Evolutionary conservation across 2,888 invertebrate species (phyloP).

Genomic region (Ctenicera cuprea): DNA sequence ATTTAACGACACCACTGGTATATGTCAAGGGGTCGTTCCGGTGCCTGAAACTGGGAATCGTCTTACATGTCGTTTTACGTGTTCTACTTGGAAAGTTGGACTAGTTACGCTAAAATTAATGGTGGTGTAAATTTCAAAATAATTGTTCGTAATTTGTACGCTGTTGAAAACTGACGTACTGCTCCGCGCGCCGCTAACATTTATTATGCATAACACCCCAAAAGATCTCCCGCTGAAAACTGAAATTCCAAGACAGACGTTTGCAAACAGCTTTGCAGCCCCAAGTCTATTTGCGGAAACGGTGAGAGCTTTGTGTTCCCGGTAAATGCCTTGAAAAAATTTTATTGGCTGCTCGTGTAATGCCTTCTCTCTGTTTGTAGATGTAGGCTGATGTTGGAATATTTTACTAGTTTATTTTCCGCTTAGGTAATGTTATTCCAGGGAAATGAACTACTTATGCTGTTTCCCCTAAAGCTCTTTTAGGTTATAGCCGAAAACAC

Average conservation of each 20-base stretch:
- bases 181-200: slow-evolving; percentile 20
- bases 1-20: neutral
- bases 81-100: slow-evolving; percentile 32
- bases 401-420: slow-evolving; percentile 15
- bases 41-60: slow-evolving; percentile 17
- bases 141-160: slow-evolving; percentile 44
- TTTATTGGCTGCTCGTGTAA: slow-evolving; percentile 24
- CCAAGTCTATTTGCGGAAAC: neutral
- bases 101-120: slow-evolving; percentile 38
- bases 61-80: slow-evolving; percentile 34
- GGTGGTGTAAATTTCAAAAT: slow-evolving; percentile 42
- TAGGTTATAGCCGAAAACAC: neutral
- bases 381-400: slow-evolving; percentile 5
- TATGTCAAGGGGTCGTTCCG: neutral
- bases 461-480: neutral
- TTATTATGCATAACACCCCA: slow-evolving; percentile 32
- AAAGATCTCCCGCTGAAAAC: slow-evolving; percentile 33
- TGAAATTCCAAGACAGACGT: slow-evolving; percentile 31
- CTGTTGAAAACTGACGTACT: slow-evolving; percentile 36
- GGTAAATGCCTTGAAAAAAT: slow-evolving; percentile 14
- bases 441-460: slow-evolving; percentile 6
- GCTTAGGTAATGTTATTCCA: neutral
- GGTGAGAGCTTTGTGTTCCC: slow-evolving; percentile 9
- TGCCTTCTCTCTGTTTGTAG: neutral
- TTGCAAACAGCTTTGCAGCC: slow-evolving; percentile 20